phyloP scores from a whole-genome alignment of 1,140 invertebrate species.

The Camponotus vicinus region DNA sequence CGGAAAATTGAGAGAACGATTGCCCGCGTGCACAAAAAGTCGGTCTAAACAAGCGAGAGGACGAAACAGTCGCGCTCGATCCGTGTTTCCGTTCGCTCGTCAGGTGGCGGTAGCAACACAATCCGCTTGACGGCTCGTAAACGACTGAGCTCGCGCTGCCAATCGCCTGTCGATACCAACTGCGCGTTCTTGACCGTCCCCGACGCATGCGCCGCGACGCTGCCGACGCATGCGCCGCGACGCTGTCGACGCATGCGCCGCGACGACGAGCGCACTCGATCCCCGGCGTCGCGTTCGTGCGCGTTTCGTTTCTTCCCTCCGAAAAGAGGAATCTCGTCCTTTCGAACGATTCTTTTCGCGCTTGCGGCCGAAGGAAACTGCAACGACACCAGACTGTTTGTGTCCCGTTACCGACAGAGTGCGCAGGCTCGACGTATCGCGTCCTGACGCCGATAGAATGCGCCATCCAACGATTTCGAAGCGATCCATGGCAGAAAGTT shows the following conservation, averaged over 20 bases:
- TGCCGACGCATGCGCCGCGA: background rate
- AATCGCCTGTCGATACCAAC: conserved; percentile 59
- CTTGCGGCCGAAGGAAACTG: background rate
- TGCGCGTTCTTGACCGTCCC: background rate
- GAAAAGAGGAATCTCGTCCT: too few species aligned
- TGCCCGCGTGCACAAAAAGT: background rate
- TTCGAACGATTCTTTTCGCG: background rate
- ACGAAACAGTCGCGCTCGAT: conserved; percentile 6
- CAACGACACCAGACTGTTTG: background rate
- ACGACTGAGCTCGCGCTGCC: conserved; percentile 59
- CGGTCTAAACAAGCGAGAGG: background rate
- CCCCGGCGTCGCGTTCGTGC: too few species aligned
- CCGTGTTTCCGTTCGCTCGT: conserved; percentile 37
- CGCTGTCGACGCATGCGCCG: background rate
- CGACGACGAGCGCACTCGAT: background rate
- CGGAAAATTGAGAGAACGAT: background rate
- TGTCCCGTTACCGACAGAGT: background rate
- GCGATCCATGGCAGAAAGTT: background rate
- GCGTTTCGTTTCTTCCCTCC: background rate
- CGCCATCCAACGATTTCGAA: background rate
- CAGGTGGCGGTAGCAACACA: conserved; percentile 64
- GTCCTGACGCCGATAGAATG: conserved; percentile 6
- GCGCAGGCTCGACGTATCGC: background rate
- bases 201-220: background rate
- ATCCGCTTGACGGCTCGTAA: conserved; percentile 29